phyloP scores from a whole-genome alignment of 2,113 vertebrate species.

The Solenodon paradoxus region DNA sequence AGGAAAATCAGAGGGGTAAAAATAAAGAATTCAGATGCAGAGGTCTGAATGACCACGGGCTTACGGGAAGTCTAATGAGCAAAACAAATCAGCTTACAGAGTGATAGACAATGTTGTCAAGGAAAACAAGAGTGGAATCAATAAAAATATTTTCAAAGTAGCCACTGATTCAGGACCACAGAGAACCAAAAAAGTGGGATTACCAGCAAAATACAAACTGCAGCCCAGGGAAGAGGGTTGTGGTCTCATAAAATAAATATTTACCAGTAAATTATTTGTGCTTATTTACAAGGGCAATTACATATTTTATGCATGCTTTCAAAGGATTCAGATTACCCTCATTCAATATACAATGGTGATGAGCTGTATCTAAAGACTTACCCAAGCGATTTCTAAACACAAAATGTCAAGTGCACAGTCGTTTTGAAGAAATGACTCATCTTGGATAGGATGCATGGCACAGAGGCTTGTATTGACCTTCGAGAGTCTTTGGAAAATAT shows the following conservation, averaged over 20 bases:
- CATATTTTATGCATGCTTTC: constrained; percentile 42
- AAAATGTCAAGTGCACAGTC: constrained; percentile 2
- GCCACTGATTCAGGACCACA: constrained; percentile 4
- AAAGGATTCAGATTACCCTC: constrained; percentile 34
- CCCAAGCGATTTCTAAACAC: constrained; percentile 23
- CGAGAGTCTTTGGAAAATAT: constrained; percentile 18
- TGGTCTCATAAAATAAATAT: constrained; percentile 57
- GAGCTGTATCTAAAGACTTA: constrained; percentile 56
- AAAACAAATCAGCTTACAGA: not conserved
- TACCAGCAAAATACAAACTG: not conserved
- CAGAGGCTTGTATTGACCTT: not conserved
- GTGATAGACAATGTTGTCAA: not conserved
- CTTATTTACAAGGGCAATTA: constrained; percentile 56
- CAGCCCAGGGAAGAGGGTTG: not conserved
- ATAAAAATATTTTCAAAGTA: constrained; percentile 17
- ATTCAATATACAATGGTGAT: constrained; percentile 41
- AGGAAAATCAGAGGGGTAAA: not conserved
- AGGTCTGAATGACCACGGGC: not conserved
- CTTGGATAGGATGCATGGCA: not conserved
- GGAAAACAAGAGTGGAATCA: not conserved
- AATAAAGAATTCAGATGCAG: not conserved
- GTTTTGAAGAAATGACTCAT: not conserved
- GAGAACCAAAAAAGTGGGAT: not conserved
- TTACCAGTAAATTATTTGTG: constrained; percentile 56
- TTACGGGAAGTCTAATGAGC: not conserved